Evolutionary conservation across 2,113 vertebrate genomes (phyloP), one percentile per base, ranked within the genome.

Genomic region (Malurus cyaneus): DNA sequence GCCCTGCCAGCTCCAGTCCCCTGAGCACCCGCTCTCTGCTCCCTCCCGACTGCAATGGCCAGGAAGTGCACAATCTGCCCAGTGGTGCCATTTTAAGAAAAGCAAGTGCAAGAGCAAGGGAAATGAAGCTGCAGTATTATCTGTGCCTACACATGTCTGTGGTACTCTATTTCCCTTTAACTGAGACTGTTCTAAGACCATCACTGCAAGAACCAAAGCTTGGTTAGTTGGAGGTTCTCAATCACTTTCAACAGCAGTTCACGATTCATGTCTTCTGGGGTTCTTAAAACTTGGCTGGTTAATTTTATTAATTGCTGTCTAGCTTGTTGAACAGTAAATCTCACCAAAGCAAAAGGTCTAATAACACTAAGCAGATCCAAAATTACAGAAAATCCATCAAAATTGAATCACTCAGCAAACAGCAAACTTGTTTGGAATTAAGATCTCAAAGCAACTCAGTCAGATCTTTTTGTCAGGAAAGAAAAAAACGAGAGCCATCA

Each of bases 11-110:
- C 61, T 18, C 71, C 18, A 1, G 18, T 0, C 14, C 41, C 19
- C 8, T 0, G 26, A 25, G 65, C 12, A 29, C 32, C 56, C 1
- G 18, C 66, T 6, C 59, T 5, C 26, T 5, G 14, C 19, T 65
- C 46, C 82, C 53, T 12, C 46, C 1, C 0, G 6, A 15, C 28
- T 8, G 13, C 72, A 12, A 4, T 0, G 32, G 3, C 54, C 1
- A 0, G 2, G 1, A 12, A 7, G 3, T 2, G 11, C n/a, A 49
- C 9, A 12, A 50, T n/a, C 8, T 3, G 23, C 7, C 52, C 8
- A n/a, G 11, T 2, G 2, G 14, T 2, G 25, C 17, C 9, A 2
- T 4, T 57, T 16, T 8, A 62, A 77, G 16, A 46, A 70, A 87
- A 84, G 2, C 1, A 73, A 65, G 7, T 6, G 24, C 52, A 59